A percentile compares a stretch with the other conserved stretches of the same genome.
Evolutionary conservation across 2,888 invertebrate species (phyloP).

Genomic region (Argyresthia albistria): DNA sequence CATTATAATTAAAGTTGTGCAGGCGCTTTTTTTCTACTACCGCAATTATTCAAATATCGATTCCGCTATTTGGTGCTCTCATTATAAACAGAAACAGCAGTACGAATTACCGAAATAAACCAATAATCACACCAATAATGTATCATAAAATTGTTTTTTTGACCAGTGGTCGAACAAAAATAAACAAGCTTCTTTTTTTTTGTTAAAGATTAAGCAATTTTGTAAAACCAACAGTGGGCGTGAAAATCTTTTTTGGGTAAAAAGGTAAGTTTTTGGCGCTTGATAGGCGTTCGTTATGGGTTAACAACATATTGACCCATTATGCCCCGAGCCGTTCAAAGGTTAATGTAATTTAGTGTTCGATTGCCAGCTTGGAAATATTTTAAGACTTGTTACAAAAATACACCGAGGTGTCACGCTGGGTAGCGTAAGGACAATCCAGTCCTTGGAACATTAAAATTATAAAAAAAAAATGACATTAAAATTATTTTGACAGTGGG

Average conservation of each 20-base stretch:
- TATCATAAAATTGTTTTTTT: conserved; percentile 5
- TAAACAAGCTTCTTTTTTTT: conserved; percentile 37
- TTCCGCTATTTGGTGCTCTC: neutral
- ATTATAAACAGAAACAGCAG: neutral
- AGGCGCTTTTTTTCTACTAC: neutral
- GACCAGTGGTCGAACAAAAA: neutral
- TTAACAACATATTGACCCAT: conserved; percentile 14
- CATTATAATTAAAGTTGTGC: too few relatives aligned
- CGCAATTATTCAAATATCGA: neutral
- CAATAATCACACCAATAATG: conserved; percentile 9
- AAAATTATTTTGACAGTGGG: too few relatives aligned
- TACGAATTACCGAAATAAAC: neutral
- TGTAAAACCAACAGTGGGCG: conserved; percentile 63
- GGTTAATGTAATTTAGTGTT: conserved; percentile 9
- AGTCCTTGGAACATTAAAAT: too few relatives aligned
- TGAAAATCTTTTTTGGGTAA: conserved; percentile 21
- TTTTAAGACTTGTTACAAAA: too few relatives aligned
- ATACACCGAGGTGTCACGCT: too few relatives aligned
- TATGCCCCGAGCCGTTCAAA: conserved; percentile 5
- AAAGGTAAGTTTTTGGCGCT: conserved; percentile 14
- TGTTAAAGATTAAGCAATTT: conserved; percentile 49
- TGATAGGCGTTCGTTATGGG: conserved; percentile 11
- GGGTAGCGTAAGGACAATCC: too few relatives aligned
- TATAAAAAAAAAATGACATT: too few relatives aligned
- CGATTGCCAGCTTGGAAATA: neutral